Percentiles rank a stretch among this genome's conserved stretches.
Conservation (phyloP, 92 coral and sea anemone genomes). For the Desmophyllum pertusum region DNA sequence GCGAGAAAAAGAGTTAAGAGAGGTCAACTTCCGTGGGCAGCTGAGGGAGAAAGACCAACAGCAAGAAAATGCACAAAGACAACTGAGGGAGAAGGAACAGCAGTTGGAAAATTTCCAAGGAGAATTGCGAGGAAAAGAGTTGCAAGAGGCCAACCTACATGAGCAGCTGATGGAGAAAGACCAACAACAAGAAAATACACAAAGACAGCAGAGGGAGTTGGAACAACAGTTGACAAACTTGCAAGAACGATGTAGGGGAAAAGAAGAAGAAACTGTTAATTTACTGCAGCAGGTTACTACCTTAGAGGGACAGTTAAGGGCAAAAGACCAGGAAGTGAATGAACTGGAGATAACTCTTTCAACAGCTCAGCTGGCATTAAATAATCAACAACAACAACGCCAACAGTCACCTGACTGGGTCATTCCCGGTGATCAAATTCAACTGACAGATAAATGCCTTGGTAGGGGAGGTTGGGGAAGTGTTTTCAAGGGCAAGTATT, state of each 20-base stretch:
- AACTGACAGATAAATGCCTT: constrained; percentile 29
- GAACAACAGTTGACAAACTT: no score
- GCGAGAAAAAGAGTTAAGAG: background rate
- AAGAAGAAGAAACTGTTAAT: background rate
- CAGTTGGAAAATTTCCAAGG: background rate
- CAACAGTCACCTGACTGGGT: constrained; percentile 46
- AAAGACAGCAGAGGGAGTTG: constrained; percentile 11
- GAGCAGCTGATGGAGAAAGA: constrained; percentile 30
- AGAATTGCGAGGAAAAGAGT: no score
- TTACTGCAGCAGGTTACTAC: background rate
- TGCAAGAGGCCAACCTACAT: background rate
- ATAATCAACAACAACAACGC: constrained; percentile 26
- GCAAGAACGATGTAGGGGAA: background rate
- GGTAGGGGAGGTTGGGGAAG: constrained; percentile 32
- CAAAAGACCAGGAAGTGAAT: no score
- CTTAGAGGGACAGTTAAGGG: no score
- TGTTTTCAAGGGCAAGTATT: constrained; percentile 11
- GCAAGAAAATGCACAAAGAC: background rate
- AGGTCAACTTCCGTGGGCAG: background rate
- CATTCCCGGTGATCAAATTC: no score
- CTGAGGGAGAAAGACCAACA: background rate
- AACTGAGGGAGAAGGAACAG: background rate
- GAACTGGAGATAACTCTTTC: constrained; percentile 29
- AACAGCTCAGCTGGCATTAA: constrained; percentile 40
- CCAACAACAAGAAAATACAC: background rate